Evolutionary conservation across 2,888 invertebrate species (phyloP).

Genomic region (Campoletis raptor): DNA sequence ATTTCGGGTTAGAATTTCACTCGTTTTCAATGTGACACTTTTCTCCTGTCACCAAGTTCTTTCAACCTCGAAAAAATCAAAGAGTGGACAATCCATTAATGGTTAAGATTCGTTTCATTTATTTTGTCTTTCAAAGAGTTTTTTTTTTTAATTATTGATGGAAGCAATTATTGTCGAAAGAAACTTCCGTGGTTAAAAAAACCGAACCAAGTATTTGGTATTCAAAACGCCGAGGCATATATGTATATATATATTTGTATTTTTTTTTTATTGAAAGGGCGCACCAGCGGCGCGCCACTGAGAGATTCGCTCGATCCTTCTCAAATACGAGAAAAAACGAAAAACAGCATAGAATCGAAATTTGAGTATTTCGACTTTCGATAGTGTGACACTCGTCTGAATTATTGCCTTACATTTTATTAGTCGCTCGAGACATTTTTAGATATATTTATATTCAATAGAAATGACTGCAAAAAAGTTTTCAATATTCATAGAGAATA

Average conservation of each 20-base stretch:
- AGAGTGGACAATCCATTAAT: neutral
- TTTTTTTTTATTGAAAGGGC: slow-evolving; percentile 51
- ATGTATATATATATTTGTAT: slow-evolving; percentile 13
- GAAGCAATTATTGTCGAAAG: neutral
- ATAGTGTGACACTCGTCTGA: slow-evolving; percentile 12
- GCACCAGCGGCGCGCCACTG: slow-evolving; percentile 62
- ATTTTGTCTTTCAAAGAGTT: neutral
- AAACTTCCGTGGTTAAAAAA: slow-evolving; percentile 28
- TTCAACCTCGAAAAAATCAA: slow-evolving; percentile 22
- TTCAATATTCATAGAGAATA: neutral
- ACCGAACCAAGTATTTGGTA: slow-evolving; percentile 32
- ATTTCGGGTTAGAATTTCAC: slow-evolving; percentile 25
- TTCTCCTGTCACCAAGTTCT: slow-evolving; percentile 48
- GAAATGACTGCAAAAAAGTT: neutral
- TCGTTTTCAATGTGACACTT: slow-evolving; percentile 16
- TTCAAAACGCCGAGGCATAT: slow-evolving; percentile 33
- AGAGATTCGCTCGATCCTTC: slow-evolving; percentile 39
- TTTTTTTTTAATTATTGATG: slow-evolving; percentile 2
- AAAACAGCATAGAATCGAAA: slow-evolving; percentile 55
- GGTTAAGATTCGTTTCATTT: neutral
- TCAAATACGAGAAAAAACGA: slow-evolving; percentile 11
- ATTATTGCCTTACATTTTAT: neutral
- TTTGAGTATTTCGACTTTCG: slow-evolving; percentile 47
- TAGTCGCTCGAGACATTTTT: neutral
- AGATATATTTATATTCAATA: neutral